Conservation (phyloP, 1,140 invertebrate genomes). For the Diplogasteroides magnus region DNA sequence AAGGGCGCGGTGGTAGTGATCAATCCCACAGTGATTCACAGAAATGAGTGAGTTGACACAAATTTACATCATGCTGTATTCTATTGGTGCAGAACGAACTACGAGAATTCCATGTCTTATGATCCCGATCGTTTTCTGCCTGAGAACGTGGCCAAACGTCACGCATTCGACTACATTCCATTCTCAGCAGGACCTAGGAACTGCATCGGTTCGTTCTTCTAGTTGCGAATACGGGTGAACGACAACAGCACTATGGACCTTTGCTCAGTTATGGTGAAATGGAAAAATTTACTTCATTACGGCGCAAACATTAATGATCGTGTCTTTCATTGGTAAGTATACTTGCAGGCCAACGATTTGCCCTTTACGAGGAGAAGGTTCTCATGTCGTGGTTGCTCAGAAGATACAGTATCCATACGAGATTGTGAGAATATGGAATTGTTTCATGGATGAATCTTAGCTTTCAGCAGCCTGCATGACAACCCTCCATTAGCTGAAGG, state of each 20-base stretch:
- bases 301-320: no score
- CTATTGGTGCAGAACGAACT: constrained; percentile 57
- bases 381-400: constrained; percentile 76
- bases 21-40: constrained; percentile 57
- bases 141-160: constrained; percentile 65
- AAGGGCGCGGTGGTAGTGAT: constrained; percentile 51
- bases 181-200: constrained; percentile 57
- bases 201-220: constrained; percentile 66
- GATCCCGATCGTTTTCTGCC: constrained; percentile 85
- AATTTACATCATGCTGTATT: not conserved
- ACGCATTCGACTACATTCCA: constrained; percentile 57
- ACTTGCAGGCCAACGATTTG: constrained; percentile 67
- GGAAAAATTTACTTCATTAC: not conserved
- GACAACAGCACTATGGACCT: no score
- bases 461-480: no score
- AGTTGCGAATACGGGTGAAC: not conserved
- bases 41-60: constrained; percentile 53
- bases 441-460: no score
- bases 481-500: no score
- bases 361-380: constrained; percentile 78
- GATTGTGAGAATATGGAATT: no score
- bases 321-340: constrained; percentile 75
- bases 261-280: not conserved
- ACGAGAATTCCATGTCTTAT: constrained; percentile 75
- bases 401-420: no score